phyloP scores from a whole-genome alignment of 2,113 vertebrate genomes.

The Burhinus oedicnemus region DNA sequence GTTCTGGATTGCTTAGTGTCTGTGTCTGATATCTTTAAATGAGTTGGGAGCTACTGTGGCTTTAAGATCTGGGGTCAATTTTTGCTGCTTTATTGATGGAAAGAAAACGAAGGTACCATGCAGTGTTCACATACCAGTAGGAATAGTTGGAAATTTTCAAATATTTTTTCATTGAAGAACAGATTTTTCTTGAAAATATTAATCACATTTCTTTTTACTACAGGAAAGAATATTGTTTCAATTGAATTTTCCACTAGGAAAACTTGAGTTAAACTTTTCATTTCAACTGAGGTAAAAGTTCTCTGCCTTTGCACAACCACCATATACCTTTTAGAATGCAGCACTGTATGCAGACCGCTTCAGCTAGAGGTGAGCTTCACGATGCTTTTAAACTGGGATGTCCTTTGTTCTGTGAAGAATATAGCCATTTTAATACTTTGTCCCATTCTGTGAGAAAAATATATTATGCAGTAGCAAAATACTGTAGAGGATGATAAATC shows the following conservation, averaged over 20 bases:
- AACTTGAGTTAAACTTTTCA: background rate
- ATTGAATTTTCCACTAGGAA: background rate
- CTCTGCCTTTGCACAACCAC: background rate
- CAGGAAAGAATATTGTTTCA: background rate
- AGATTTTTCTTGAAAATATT: background rate
- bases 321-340: background rate
- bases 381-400: background rate
- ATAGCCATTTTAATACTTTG: background rate
- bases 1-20: background rate
- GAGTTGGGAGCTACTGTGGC: accelerated
- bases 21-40: background rate
- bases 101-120: background rate
- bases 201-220: background rate
- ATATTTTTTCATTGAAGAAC: background rate
- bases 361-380: background rate
- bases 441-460: background rate
- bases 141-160: background rate
- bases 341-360: background rate
- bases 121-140: background rate
- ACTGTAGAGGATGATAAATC: background rate
- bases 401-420: background rate
- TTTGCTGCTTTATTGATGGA: background rate
- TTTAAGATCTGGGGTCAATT: background rate
- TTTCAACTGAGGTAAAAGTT: background rate
- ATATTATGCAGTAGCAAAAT: background rate